These are phyloP conservation scores for Tyria jacobaeae DNA, from an alignment of 2,888 invertebrate species.

Conservation along the genomic window DNA sequence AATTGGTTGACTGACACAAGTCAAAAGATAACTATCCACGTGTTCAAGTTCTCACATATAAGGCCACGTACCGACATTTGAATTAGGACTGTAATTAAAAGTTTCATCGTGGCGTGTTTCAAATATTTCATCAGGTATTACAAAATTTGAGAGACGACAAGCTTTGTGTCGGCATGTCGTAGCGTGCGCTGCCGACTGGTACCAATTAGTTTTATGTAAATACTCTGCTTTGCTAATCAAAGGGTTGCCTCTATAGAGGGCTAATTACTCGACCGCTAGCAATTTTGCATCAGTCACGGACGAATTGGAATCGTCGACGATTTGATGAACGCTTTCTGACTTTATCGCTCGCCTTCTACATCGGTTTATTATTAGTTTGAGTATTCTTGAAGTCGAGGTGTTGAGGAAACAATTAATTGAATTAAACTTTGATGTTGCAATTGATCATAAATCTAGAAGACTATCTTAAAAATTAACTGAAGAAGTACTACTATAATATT, in stretches of 20 bases:
- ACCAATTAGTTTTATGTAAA: slow-evolving; percentile 31
- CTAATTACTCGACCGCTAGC: slow-evolving; percentile 14
- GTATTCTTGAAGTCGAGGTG: not conserved
- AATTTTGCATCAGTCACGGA: slow-evolving; percentile 9
- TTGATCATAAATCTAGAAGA: too few species aligned
- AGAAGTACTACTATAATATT: too few species aligned
- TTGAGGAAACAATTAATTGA: not conserved
- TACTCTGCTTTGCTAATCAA: slow-evolving; percentile 24
- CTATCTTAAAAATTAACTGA: too few species aligned
- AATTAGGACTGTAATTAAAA: not conserved
- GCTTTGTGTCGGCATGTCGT: not conserved
- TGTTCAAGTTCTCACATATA: too few species aligned
- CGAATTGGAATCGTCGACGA: slow-evolving; percentile 6
- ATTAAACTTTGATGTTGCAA: not conserved
- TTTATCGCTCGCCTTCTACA: not conserved
- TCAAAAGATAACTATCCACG: too few species aligned
- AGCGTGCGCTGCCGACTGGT: not conserved
- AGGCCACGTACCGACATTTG: not conserved
- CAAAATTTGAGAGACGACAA: not conserved
- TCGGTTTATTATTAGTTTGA: not conserved
- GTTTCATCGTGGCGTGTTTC: not conserved
- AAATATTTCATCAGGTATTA: slow-evolving; percentile 8
- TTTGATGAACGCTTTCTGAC: not conserved
- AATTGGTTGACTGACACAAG: too few species aligned
- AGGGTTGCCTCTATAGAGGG: slow-evolving; percentile 11